Percentiles rank a stretch among this genome's conserved stretches.
These are phyloP conservation scores for Lagopus leucura DNA, from an alignment of 2,113 vertebrate species.

Conservation along the genomic window DNA sequence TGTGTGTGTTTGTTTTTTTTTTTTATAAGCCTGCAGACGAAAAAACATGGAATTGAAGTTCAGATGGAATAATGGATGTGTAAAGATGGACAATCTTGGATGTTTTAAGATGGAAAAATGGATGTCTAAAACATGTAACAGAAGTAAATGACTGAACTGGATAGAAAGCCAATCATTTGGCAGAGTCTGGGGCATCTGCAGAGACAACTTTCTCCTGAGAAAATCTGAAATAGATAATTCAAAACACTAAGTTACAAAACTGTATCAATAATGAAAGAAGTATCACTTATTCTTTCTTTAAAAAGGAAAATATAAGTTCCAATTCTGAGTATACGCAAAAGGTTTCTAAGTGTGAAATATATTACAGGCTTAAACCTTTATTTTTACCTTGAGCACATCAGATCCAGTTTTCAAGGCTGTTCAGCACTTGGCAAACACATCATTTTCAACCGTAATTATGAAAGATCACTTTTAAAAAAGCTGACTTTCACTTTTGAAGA, in stretches of 20 bases:
- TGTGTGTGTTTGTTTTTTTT: not conserved
- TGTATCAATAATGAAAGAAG: not conserved
- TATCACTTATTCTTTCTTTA: not conserved
- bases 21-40: not conserved
- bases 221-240: not conserved
- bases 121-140: not conserved
- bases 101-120: not conserved
- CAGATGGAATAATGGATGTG: not conserved
- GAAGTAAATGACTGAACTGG: not conserved
- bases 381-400: not conserved
- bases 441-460: constrained; percentile 9
- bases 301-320: not conserved
- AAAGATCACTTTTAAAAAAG: constrained; percentile 27
- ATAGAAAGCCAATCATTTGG: not conserved
- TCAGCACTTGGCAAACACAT: not conserved
- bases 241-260: not conserved
- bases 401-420: not conserved
- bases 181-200: not conserved
- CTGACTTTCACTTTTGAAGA: constrained; percentile 30
- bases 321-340: not conserved
- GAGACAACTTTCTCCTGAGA: not conserved
- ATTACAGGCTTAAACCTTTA: not conserved
- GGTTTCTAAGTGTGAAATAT: not conserved
- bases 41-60: not conserved
- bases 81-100: not conserved